A percentile compares a stretch with the other conserved stretches of the same genome.
phyloP scores from a whole-genome alignment of 2,113 vertebrate species.

The Psammodynastes pulverulentus region DNA sequence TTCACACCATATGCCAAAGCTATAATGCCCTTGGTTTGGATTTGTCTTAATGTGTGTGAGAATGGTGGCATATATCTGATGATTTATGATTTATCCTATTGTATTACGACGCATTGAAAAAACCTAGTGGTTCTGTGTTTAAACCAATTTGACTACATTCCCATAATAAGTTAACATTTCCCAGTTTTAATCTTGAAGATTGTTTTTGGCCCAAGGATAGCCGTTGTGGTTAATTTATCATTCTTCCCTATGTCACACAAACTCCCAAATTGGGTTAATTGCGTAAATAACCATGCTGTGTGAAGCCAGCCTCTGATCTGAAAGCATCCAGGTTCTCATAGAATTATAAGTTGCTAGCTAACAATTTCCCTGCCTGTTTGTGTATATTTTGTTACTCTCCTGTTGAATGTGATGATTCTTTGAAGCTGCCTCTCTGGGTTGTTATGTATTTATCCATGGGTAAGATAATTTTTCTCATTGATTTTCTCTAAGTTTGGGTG shows the following conservation, averaged over 20 bases:
- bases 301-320: background rate
- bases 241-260: background rate
- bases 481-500: background rate
- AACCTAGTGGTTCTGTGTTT: background rate
- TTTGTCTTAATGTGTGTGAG: background rate
- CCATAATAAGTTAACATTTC: background rate
- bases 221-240: background rate
- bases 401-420: background rate
- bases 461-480: background rate
- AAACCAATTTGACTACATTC: background rate
- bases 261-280: background rate
- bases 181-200: background rate
- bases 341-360: background rate
- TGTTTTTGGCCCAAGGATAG: background rate
- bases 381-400: background rate
- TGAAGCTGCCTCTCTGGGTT: background rate
- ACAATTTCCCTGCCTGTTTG: background rate
- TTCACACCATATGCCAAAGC: background rate
- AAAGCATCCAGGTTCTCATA: background rate
- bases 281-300: background rate
- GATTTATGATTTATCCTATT: background rate
- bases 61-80: background rate
- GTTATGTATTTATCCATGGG: background rate
- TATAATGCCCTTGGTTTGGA: background rate
- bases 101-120: no score